phyloP scores from a whole-genome alignment of 2,888 invertebrate genomes.

The Zhuqinia jingwanae region DNA sequence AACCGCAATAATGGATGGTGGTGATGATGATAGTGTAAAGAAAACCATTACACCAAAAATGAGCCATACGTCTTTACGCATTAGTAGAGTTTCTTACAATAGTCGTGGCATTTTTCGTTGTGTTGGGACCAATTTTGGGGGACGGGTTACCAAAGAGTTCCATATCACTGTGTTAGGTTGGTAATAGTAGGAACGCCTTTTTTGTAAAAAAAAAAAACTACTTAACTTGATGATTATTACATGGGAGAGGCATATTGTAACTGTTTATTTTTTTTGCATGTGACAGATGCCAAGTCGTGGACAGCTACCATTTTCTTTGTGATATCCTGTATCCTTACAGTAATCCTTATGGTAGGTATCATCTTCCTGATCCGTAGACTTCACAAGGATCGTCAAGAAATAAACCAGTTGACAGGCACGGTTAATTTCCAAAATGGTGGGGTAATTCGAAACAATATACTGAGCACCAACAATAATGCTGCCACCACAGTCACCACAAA shows the following conservation, averaged over 20 bases:
- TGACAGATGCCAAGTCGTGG: conserved; percentile 63
- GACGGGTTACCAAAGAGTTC: conserved; percentile 52
- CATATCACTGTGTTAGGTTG: conserved; percentile 66
- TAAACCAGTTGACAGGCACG: conserved; percentile 55
- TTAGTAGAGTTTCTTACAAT: conserved; percentile 63
- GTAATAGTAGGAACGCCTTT: background rate
- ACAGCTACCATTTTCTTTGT: conserved; percentile 24
- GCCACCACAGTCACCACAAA: too few relatives aligned
- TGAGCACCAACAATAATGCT: too few relatives aligned
- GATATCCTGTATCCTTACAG: conserved; percentile 17
- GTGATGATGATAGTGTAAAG: too few relatives aligned
- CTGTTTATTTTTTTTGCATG: background rate
- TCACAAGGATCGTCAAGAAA: conserved; percentile 59
- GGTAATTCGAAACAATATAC: conserved; percentile 10
- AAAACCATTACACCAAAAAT: background rate
- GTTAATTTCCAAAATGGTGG: conserved; percentile 63
- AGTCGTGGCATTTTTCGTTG: conserved; percentile 63
- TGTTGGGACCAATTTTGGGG: conserved; percentile 61
- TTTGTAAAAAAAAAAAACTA: too few relatives aligned
- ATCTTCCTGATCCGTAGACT: conserved; percentile 41
- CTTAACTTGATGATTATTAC: too few relatives aligned
- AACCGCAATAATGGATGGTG: too few relatives aligned
- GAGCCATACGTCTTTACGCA: conserved; percentile 24
- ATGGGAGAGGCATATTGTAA: too few relatives aligned
- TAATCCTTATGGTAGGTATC: conserved; percentile 49